Evolutionary conservation across 2,797 vertebrate species (phyloP).

Genomic region (Myotis planiceps): DNA sequence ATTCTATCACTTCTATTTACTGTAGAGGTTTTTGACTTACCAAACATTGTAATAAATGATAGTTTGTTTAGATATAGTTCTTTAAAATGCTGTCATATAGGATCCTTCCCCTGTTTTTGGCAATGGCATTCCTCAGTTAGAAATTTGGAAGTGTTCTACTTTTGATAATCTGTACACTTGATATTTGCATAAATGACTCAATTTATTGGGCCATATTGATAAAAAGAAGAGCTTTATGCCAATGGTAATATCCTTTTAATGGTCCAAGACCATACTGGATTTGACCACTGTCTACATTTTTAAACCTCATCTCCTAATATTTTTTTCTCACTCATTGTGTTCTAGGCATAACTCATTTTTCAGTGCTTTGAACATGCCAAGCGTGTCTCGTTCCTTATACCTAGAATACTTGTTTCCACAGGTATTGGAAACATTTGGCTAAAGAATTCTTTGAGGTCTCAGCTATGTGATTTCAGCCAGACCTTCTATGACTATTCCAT

Average conservation of each 20-base stretch:
- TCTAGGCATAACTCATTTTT: background rate
- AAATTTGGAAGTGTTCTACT: background rate
- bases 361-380: background rate
- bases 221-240: conserved; percentile 12
- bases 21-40: background rate
- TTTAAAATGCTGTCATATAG: background rate
- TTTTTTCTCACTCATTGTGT: background rate
- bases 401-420: background rate
- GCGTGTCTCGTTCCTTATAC: background rate
- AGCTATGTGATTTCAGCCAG: background rate
- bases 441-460: background rate
- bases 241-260: background rate
- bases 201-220: background rate
- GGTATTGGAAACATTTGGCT: background rate
- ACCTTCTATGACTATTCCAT: background rate
- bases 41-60: background rate
- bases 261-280: background rate
- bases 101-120: background rate
- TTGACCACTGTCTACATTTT: background rate
- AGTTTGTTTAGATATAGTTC: conserved; percentile 4
- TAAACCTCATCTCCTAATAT: background rate
- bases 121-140: background rate
- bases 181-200: background rate
- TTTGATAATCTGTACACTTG: background rate
- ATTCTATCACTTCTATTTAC: conserved; percentile 11